Evolutionary conservation across 2,888 invertebrate genomes (phyloP).

Genomic region (Eupsilia transversa): DNA sequence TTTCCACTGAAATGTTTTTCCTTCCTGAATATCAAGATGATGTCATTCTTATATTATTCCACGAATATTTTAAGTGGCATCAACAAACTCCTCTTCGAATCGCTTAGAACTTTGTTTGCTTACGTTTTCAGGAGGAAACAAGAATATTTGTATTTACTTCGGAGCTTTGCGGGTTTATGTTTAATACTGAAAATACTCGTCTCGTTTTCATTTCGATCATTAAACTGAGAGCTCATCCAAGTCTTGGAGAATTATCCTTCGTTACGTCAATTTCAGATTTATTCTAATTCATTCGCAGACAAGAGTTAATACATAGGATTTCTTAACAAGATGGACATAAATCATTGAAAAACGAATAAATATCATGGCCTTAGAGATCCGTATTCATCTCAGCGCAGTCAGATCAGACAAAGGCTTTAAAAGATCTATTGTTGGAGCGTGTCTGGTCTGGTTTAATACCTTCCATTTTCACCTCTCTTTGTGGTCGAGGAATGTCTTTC

Average conservation of each 20-base stretch:
- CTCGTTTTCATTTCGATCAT: slow-evolving; percentile 22
- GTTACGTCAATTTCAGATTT: slow-evolving; percentile 42
- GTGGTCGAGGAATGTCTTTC: slow-evolving; percentile 76
- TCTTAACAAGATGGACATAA: slow-evolving; percentile 59
- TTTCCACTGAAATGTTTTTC: slow-evolving; percentile 10
- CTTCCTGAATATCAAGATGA: slow-evolving; percentile 41
- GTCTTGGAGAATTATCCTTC: background rate
- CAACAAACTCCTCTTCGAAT: slow-evolving; percentile 39
- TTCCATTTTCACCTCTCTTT: slow-evolving; percentile 79
- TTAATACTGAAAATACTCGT: slow-evolving; percentile 18
- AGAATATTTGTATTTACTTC: slow-evolving; percentile 39
- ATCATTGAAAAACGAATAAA: slow-evolving; percentile 62
- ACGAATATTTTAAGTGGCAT: slow-evolving; percentile 51
- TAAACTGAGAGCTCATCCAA: slow-evolving; percentile 21
- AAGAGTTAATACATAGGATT: slow-evolving; percentile 27
- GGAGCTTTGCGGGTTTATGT: slow-evolving; percentile 23
- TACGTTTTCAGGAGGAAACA: slow-evolving; percentile 42
- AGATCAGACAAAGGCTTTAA: slow-evolving; percentile 78
- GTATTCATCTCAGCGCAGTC: slow-evolving; percentile 65
- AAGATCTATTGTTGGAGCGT: slow-evolving; percentile 80
- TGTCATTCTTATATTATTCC: slow-evolving; percentile 40
- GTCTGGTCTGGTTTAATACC: slow-evolving; percentile 79
- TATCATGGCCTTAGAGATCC: slow-evolving; percentile 55
- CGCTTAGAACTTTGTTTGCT: slow-evolving; percentile 42
- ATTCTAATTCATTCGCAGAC: slow-evolving; percentile 39